These are phyloP conservation scores for Ptychobarbus kaznakovi DNA, from an alignment of 2,797 vertebrate genomes.

Conservation along the genomic window DNA sequence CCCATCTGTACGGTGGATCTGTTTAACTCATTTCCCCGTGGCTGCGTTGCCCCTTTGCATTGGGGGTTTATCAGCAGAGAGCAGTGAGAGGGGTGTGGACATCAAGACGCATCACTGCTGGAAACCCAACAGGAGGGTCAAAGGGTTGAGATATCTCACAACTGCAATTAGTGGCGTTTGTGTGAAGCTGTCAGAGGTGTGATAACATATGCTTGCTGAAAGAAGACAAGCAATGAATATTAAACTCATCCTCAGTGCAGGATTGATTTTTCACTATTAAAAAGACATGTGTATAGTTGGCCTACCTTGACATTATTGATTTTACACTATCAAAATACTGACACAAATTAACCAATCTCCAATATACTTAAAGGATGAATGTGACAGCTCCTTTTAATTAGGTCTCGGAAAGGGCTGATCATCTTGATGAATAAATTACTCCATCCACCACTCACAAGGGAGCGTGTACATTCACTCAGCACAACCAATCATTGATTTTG, in stretches of 20 bases:
- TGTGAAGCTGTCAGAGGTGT: constrained; percentile 23
- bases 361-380: constrained; percentile 15
- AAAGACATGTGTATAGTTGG: background rate
- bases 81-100: constrained; percentile 72
- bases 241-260: constrained; percentile 1
- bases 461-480: constrained; percentile 50
- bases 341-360: background rate
- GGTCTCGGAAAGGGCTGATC: background rate
- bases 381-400: constrained; percentile 34
- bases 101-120: constrained; percentile 43
- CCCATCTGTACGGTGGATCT: constrained; percentile 24
- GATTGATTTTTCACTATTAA: constrained; percentile 19
- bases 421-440: constrained; percentile 37
- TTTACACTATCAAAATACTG: constrained; percentile 21
- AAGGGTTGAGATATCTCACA: constrained; percentile 44
- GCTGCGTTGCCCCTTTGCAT: constrained; percentile 68
- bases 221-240: constrained; percentile 32
- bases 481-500: constrained; percentile 57
- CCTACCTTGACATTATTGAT: background rate
- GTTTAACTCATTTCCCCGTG: constrained; percentile 53
- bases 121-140: constrained; percentile 46
- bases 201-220: constrained; percentile 28
- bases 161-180: constrained; percentile 38
- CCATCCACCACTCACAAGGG: constrained; percentile 42
- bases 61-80: constrained; percentile 75